Base-by-base conservation (phyloP, 2,797 vertebrate species). In the Manis javanica region DNA sequence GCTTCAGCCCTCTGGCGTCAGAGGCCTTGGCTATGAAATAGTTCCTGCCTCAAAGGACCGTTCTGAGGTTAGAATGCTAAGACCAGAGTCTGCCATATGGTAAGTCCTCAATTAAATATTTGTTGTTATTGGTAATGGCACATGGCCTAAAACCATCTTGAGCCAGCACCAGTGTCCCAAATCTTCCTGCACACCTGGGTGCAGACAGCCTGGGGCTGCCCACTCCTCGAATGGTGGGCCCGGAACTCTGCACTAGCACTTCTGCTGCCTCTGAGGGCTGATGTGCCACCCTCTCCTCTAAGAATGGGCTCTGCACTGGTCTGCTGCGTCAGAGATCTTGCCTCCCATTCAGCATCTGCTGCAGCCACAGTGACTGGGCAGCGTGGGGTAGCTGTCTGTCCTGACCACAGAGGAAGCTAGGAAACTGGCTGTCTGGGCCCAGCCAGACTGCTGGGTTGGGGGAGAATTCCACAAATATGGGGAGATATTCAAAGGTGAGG, bases 311-410 rank as follows among this genome's bases (percentile, higher is more conserved):
- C 74, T 31, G 19, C n/a, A 1, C 74, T 7, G 46, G 23, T 21
- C 31, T 0, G 12, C 51, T 29, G 16, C 5, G 0, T 49, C 34
- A 6, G 2, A 29, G 4, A 59, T 19, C 82, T 19, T 0, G 5
- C 49, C 37, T 83, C 74, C 42, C 8, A 0, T 53, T 55, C n/a
- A 26, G n/a, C 78, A 15, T 16, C 64, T 24, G 16, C 10, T 34
- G 15, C 5, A 46, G 46, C n/a, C 53, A 11, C n/a, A 9, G 2
- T 18, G 16, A 13, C 77, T 37, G 12, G 26, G 16, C 16, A 13
- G 34, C 2, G 1, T 3, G 10, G 16, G 49, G 24, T 78, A 51
- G 51, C 75, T 12, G 8, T 71, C 23, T 24, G 24, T 26, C 34
- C 42, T 13, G 24, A 39, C 53, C 34, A 14, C 61, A 59, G 13